phyloP scores from a whole-genome alignment of 2,113 vertebrate species.

The Carassius gibelio region DNA sequence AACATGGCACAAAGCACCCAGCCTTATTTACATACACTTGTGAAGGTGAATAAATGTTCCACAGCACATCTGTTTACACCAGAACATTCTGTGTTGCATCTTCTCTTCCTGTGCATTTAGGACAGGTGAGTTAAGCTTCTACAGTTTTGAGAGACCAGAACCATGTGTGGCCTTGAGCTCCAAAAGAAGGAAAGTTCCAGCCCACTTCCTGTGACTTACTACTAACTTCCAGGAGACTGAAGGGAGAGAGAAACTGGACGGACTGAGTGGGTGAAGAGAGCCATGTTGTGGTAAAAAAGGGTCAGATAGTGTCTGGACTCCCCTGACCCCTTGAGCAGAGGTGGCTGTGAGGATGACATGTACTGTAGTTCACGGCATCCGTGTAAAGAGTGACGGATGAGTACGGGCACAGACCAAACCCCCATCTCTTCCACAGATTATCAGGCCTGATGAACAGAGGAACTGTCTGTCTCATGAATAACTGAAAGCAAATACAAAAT shows the following conservation, averaged over 20 bases:
- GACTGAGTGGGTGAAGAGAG: neutral
- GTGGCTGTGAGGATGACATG: neutral
- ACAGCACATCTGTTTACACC: slow-evolving; percentile 41
- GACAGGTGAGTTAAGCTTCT: slow-evolving; percentile 44
- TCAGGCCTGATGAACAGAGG: slow-evolving; percentile 33
- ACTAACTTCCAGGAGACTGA: slow-evolving; percentile 11
- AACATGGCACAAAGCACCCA: neutral
- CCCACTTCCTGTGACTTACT: slow-evolving; percentile 43
- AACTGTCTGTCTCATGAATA: slow-evolving; percentile 20
- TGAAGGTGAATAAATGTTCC: neutral
- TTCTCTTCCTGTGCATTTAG: slow-evolving; percentile 30
- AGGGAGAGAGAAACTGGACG: neutral
- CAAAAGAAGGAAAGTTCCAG: slow-evolving; percentile 41
- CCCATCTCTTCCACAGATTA: neutral
- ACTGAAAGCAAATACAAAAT: neutral
- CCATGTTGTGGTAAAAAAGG: neutral
- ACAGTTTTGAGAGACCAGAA: slow-evolving; percentile 6
- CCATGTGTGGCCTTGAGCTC: slow-evolving; percentile 47
- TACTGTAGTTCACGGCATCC: neutral
- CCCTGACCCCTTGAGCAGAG: neutral
- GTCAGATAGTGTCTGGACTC: neutral
- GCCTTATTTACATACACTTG: neutral
- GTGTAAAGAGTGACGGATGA: neutral
- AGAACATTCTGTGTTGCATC: slow-evolving; percentile 28
- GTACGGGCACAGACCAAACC: neutral